phyloP scores from a whole-genome alignment of 2,888 invertebrate genomes.

The Trissolcus brochymenae region DNA sequence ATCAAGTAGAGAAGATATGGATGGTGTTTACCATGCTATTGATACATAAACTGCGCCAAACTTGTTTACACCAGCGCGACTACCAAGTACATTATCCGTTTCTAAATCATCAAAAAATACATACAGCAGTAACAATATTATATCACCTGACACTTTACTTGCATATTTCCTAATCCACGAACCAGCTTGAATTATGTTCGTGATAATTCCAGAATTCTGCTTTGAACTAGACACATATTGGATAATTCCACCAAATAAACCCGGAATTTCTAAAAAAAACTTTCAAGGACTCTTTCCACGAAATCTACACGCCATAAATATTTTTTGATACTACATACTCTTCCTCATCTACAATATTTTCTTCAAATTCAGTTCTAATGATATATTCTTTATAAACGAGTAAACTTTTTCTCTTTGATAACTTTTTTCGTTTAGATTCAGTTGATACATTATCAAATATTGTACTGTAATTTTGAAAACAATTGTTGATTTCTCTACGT shows the following conservation, averaged over 20 bases:
- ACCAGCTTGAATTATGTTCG: constrained; percentile 17
- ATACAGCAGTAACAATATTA: constrained; percentile 23
- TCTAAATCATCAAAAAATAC: constrained; percentile 37
- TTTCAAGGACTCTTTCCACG: constrained; percentile 28
- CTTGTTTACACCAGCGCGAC: constrained; percentile 26
- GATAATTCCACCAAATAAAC: constrained; percentile 15
- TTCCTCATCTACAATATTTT: constrained; percentile 15
- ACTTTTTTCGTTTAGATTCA: constrained; percentile 38
- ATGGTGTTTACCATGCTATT: constrained; percentile 26
- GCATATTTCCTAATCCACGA: constrained; percentile 29
- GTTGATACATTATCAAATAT: constrained; percentile 27
- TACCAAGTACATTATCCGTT: constrained; percentile 39
- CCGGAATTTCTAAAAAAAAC: constrained; percentile 41
- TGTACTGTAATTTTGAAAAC: constrained; percentile 22
- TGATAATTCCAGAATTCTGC: neutral
- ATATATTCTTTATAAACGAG: constrained; percentile 23
- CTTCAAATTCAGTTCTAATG: constrained; percentile 16
- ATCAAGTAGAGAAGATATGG: constrained; percentile 25
- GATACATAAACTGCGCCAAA: constrained; percentile 29
- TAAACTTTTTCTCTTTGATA: constrained; percentile 30
- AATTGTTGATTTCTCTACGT: constrained; percentile 19
- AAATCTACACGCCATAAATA: constrained; percentile 19
- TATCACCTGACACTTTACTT: constrained; percentile 1
- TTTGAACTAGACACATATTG: constrained; percentile 12
- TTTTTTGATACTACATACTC: constrained; percentile 8